Conservation (phyloP, 2,888 invertebrate species). For the Lomographa bimaculata region DNA sequence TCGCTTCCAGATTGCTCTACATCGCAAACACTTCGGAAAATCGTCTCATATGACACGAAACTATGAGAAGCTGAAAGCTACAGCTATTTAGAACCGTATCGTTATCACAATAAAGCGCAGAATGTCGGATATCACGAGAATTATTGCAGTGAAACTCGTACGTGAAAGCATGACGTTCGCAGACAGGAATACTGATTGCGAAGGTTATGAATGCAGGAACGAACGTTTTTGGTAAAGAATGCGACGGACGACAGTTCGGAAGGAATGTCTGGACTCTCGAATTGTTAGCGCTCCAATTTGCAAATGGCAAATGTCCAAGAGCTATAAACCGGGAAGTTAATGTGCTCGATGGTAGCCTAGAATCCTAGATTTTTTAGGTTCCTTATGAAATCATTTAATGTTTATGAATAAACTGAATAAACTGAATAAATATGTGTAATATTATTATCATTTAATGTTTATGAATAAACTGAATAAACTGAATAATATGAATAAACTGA, state of each 20-base stretch:
- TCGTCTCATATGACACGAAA: conserved; percentile 9
- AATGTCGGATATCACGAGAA: conserved; percentile 7
- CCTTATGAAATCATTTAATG: too few species aligned
- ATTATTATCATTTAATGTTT: too few species aligned
- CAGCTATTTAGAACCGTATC: conserved; percentile 12
- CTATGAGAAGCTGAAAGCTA: neutral
- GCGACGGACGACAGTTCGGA: conserved; percentile 1
- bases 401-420: conserved; percentile 34
- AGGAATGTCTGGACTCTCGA: conserved; percentile 1
- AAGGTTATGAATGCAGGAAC: conserved; percentile 13
- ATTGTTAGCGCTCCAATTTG: neutral
- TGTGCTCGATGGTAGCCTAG: too few species aligned
- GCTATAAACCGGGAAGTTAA: too few species aligned
- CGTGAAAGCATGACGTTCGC: conserved; percentile 12
- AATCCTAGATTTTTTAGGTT: too few species aligned
- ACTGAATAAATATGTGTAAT: too few species aligned
- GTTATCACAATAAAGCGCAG: neutral
- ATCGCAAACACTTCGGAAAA: conserved; percentile 16
- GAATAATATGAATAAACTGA: conserved; percentile 34
- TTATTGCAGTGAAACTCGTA: conserved; percentile 9
- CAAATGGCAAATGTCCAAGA: neutral
- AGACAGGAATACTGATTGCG: conserved; percentile 17
- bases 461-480: too few species aligned
- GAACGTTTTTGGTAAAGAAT: conserved; percentile 3
- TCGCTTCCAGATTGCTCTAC: conserved; percentile 21